A percentile compares a stretch with the other conserved stretches of the same genome.
Conservation (phyloP, 2,888 invertebrate species). For the Campoplex capitator region DNA sequence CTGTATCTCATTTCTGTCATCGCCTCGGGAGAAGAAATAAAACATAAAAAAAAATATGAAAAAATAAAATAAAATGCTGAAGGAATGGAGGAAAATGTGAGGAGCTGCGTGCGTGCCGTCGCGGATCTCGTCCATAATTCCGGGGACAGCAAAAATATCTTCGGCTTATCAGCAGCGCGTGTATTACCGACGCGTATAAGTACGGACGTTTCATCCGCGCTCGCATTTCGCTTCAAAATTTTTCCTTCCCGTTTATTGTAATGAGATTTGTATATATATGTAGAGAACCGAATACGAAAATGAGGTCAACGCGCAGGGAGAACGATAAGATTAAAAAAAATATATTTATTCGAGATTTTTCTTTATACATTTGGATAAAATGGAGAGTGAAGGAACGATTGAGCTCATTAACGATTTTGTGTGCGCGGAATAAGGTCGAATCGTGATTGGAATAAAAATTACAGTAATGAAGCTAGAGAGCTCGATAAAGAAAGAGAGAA, state of each 20-base stretch:
- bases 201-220: neutral
- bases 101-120: slow-evolving; percentile 21
- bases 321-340: slow-evolving; percentile 8
- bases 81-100: neutral
- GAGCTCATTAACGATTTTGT: slow-evolving; percentile 36
- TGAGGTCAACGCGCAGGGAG: slow-evolving; percentile 1
- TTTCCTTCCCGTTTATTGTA: slow-evolving; percentile 1
- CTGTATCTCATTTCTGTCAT: slow-evolving; percentile 40
- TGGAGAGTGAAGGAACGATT: slow-evolving; percentile 12
- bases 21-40: slow-evolving; percentile 10
- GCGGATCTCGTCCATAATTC: slow-evolving; percentile 13
- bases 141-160: slow-evolving; percentile 11
- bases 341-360: neutral
- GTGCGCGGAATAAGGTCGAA: slow-evolving; percentile 55
- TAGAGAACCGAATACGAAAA: neutral
- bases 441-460: slow-evolving; percentile 69
- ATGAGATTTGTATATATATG: neutral
- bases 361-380: neutral
- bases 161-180: neutral
- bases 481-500: neutral
- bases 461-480: slow-evolving; percentile 5
- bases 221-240: neutral
- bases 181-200: slow-evolving; percentile 2
- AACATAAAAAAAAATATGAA: neutral
- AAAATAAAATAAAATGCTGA: neutral